Conservation (phyloP, 2,888 invertebrate species). For the Hypselothyrea guttata region DNA sequence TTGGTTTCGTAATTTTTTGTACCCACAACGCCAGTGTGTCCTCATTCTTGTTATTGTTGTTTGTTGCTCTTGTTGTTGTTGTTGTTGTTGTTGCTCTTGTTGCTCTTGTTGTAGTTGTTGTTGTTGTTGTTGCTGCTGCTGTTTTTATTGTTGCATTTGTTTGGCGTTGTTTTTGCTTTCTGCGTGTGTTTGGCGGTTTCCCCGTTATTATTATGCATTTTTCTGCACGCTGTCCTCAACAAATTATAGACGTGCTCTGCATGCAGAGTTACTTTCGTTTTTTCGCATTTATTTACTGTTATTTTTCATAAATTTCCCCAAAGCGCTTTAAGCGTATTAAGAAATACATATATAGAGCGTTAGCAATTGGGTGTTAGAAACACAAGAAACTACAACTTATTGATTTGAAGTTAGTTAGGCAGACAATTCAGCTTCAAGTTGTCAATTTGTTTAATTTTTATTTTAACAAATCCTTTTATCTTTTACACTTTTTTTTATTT, state of each 20-base stretch:
- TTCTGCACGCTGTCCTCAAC: conserved; percentile 41
- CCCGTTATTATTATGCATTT: conserved; percentile 37
- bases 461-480: no score
- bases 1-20: conserved; percentile 79
- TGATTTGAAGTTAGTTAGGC: no score
- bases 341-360: no score
- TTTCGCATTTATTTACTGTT: conserved; percentile 1
- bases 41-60: conserved; percentile 23
- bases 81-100: no score
- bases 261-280: conserved; percentile 12
- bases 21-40: conserved; percentile 53
- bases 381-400: no score
- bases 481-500: no score
- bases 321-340: no score
- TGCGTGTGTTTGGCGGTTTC: conserved; percentile 68
- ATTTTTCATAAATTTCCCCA: background rate
- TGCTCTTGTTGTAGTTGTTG: conserved; percentile 24
- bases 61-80: conserved; percentile 26
- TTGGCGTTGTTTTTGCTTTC: conserved; percentile 34
- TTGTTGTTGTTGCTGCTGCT: conserved; percentile 17
- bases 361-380: no score
- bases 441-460: no score
- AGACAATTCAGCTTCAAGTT: no score
- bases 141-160: conserved; percentile 57
- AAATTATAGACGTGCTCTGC: conserved; percentile 61